These are phyloP conservation scores for Phalanger gymnotis DNA, from an alignment of 2,797 vertebrate species.

Conservation along the genomic window DNA sequence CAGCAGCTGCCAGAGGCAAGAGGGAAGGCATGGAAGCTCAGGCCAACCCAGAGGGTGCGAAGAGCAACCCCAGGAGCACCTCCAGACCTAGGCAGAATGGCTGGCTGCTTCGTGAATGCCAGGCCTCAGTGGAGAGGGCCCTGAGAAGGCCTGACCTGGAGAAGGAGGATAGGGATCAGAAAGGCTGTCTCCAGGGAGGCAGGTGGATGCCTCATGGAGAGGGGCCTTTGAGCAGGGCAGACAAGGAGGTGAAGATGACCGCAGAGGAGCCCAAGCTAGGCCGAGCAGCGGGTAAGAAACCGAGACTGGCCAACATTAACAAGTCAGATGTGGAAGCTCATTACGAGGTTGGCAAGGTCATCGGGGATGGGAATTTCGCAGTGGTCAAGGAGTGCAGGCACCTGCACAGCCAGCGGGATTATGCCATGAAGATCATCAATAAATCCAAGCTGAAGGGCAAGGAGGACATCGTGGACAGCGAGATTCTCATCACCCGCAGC, in stretches of 20 bases:
- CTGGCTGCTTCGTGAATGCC: slow-evolving; percentile 79
- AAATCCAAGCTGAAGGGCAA: slow-evolving; percentile 94
- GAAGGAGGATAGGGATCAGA: slow-evolving; percentile 78
- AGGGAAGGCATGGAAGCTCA: slow-evolving; percentile 74
- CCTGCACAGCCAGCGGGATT: slow-evolving; percentile 83
- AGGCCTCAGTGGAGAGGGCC: slow-evolving; percentile 69
- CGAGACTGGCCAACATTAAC: slow-evolving; percentile 80
- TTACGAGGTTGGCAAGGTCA: slow-evolving; percentile 92
- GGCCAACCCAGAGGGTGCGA: slow-evolving; percentile 52
- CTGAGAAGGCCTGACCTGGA: slow-evolving; percentile 62
- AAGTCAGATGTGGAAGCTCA: slow-evolving; percentile 87
- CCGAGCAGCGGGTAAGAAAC: slow-evolving; percentile 44
- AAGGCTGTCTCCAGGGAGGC: slow-evolving; percentile 66
- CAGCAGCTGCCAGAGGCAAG: slow-evolving; percentile 69
- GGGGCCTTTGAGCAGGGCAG: slow-evolving; percentile 23
- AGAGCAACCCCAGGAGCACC: slow-evolving; percentile 69
- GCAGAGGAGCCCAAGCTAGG: slow-evolving; percentile 77
- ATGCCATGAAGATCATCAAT: slow-evolving; percentile 96
- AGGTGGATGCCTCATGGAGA: slow-evolving; percentile 62
- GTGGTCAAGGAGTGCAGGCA: slow-evolving; percentile 92
- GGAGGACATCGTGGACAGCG: slow-evolving; percentile 97
- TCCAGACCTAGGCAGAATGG: slow-evolving; percentile 64
- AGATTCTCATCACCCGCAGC: slow-evolving; percentile 93
- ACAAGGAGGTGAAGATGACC: slow-evolving; percentile 72
- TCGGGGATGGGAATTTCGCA: slow-evolving; percentile 97